Percentiles rank a stretch among this genome's conserved stretches.
Evolutionary conservation across 2,797 vertebrate species (phyloP).

Genomic region (Artibeus lituratus): DNA sequence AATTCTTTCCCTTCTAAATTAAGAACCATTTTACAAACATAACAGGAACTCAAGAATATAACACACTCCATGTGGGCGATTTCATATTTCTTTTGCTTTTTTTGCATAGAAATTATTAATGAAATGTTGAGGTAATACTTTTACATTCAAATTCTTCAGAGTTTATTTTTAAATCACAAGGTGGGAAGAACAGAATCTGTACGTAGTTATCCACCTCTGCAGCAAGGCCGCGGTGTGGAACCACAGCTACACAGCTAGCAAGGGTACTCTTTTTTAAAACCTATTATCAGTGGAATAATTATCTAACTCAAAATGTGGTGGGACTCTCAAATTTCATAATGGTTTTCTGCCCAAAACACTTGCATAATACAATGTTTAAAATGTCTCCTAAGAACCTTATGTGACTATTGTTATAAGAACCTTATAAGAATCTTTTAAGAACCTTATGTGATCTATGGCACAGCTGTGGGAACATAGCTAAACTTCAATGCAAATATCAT

Average conservation of each 20-base stretch:
- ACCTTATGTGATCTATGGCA: background rate
- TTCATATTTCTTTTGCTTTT: conserved; percentile 65
- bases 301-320: conserved; percentile 37
- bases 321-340: background rate
- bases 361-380: background rate
- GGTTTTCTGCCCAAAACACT: background rate
- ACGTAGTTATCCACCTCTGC: conserved; percentile 57
- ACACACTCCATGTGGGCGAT: conserved; percentile 55
- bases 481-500: background rate
- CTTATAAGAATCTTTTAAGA: too few species aligned
- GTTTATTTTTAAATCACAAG: conserved; percentile 74
- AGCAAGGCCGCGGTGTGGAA: background rate
- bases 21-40: conserved; percentile 62
- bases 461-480: background rate
- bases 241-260: background rate
- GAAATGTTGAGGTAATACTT: conserved; percentile 68
- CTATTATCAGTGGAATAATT: conserved; percentile 45
- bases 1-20: conserved; percentile 60
- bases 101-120: conserved; percentile 75
- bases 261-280: conserved; percentile 35
- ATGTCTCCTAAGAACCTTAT: background rate
- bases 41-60: conserved; percentile 59
- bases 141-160: conserved; percentile 55
- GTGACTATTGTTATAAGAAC: too few species aligned
- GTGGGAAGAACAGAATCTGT: conserved; percentile 64